A percentile compares a stretch with the other conserved stretches of the same genome.
These are phyloP conservation scores for Lasioglossum baleicum DNA, from an alignment of 1,140 invertebrate species.

Conservation along the genomic window DNA sequence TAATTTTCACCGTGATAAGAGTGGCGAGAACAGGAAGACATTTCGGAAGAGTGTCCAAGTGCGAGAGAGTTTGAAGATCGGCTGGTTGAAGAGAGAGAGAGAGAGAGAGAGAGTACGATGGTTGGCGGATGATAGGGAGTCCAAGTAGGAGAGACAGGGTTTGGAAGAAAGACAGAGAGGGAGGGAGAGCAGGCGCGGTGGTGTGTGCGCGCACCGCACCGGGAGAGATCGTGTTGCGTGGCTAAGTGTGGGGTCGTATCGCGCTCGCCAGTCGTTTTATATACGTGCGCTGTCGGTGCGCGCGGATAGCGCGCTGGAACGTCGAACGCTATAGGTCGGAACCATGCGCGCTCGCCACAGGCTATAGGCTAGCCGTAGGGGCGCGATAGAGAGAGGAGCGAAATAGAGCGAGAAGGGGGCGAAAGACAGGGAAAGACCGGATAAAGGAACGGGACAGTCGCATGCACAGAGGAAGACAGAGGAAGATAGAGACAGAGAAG, in stretches of 20 bases:
- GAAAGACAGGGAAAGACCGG: not conserved
- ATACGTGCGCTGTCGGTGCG: constrained; percentile 46
- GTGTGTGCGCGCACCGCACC: constrained; percentile 28
- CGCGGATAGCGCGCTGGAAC: constrained; percentile 54
- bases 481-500: constrained; percentile 30
- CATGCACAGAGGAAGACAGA: not conserved
- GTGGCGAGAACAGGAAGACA: not conserved
- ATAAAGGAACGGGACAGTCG: constrained; percentile 28
- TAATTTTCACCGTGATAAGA: too few relatives aligned
- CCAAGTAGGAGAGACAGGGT: constrained; percentile 12
- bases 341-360: constrained; percentile 59
- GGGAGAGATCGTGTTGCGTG: constrained; percentile 45
- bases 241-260: constrained; percentile 57
- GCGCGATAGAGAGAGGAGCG: constrained; percentile 34
- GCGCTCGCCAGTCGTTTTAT: constrained; percentile 42
- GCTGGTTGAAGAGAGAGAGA: constrained; percentile 21
- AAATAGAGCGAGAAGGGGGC: constrained; percentile 24
- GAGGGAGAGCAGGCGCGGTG: constrained; percentile 16
- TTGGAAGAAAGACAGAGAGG: not conserved
- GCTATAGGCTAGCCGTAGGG: constrained; percentile 57
- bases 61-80: constrained; percentile 4
- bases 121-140: not conserved
- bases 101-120: constrained; percentile 17
- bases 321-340: constrained; percentile 64
- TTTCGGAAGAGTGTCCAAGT: not conserved